Percentiles rank a stretch among this genome's conserved stretches.
Evolutionary conservation across 1,140 invertebrate genomes (phyloP).

Genomic region (Telenomus remus): DNA sequence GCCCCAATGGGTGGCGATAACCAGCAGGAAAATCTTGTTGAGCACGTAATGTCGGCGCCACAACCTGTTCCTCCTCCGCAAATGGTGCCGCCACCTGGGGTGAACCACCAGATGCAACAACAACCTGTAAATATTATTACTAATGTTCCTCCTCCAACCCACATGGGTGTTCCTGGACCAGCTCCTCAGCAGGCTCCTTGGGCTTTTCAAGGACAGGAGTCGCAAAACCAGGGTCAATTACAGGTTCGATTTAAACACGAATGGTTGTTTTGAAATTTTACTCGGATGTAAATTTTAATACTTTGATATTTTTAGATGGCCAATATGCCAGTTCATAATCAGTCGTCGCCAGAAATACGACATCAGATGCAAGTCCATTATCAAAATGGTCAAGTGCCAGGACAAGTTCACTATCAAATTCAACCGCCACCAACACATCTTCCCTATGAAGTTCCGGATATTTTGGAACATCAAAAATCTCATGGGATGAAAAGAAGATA

Average conservation of each 20-base stretch:
- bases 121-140: slow-evolving; percentile 72
- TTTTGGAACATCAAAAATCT: slow-evolving; percentile 68
- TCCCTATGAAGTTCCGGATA: slow-evolving; percentile 66
- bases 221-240: slow-evolving; percentile 66
- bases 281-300: background rate
- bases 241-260: slow-evolving; percentile 53
- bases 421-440: slow-evolving; percentile 66
- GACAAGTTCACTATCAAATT: slow-evolving; percentile 70
- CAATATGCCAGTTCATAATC: slow-evolving; percentile 63
- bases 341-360: slow-evolving; percentile 68
- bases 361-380: slow-evolving; percentile 71
- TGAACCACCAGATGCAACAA: slow-evolving; percentile 67
- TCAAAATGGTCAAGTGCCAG: slow-evolving; percentile 71
- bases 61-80: slow-evolving; percentile 72
- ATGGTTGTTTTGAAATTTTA: no score
- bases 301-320: slow-evolving; percentile 5
- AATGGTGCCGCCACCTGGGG: slow-evolving; percentile 71
- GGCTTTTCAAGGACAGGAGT: slow-evolving; percentile 68
- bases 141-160: slow-evolving; percentile 71
- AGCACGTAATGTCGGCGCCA: slow-evolving; percentile 65
- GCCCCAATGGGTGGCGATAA: slow-evolving; percentile 63
- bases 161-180: slow-evolving; percentile 58
- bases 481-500: slow-evolving; percentile 72
- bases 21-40: slow-evolving; percentile 62
- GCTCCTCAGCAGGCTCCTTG: slow-evolving; percentile 68